Base-by-base conservation (phyloP, 2,888 invertebrate genomes). In the Calameuta filiformis region DNA sequence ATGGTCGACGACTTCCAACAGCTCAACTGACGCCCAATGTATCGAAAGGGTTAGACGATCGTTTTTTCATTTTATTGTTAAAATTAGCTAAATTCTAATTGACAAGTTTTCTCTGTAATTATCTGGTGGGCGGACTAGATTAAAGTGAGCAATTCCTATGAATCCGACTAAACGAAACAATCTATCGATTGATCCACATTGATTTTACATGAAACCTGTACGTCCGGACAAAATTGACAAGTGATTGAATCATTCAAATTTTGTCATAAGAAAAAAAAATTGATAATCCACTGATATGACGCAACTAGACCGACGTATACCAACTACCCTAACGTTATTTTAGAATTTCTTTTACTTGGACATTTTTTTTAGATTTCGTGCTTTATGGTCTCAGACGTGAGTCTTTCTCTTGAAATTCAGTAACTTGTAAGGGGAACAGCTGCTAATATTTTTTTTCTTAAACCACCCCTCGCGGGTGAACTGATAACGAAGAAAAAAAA, bases 121-220 rank as follows among this genome's bases (percentile, higher is more conserved):
- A 80, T 81, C 80, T 82, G 81, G 69, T 81, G 84, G 84, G 82
- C 84, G 83, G 84, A 81, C 80, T 83, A 81, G 77, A 78, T 82
- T 76, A 31, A 34, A 33, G 81, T 84, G 84, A 84, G 83, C 84
- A 84, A 84, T 81, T 83, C 11, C 77, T 83, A 79, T 80, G 80
- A 80, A 79, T 77, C 75, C 73, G 73, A 76, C 56, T 23, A 34
- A 71, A 71, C 71, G 34, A 71, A 71, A 23, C 23, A 9, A 23
- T 56, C 23, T 15, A 56, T 23, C 23, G 23, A 56, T 23, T 15
- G 56, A 56, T 56, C 9, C 23, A 9, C 56, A 56, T 56, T 56
- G 23, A 56, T 56, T 23, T 56, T 56, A 56, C 56, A 0, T 56
- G 56, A 23, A 56, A 56, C 56, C 23, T 56, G 56, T 56, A 56